Evolutionary conservation across 2,113 vertebrate species (phyloP).

Genomic region (Orientallactaga bullata): DNA sequence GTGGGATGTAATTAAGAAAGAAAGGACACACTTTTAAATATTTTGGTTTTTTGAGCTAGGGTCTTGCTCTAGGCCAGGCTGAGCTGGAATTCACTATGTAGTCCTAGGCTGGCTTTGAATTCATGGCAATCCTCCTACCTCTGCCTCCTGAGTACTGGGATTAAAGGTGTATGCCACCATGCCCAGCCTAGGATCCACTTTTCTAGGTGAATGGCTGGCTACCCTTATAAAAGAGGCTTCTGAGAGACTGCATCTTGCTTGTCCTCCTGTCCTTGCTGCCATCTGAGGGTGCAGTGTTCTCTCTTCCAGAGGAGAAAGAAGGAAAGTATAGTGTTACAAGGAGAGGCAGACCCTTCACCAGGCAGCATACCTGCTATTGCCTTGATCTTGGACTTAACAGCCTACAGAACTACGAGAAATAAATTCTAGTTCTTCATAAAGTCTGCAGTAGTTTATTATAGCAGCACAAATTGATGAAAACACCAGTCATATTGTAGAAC

Average conservation of each 20-base stretch:
- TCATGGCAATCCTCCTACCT: too few relatives aligned
- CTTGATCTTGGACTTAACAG: not conserved
- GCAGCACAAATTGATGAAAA: not conserved
- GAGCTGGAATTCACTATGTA: too few relatives aligned
- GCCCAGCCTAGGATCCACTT: not conserved
- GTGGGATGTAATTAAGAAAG: not conserved
- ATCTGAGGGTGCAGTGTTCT: not conserved
- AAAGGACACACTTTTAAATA: too few relatives aligned
- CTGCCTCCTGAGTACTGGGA: too few relatives aligned
- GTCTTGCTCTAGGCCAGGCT: too few relatives aligned
- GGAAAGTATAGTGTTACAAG: not conserved
- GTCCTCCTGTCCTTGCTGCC: not conserved
- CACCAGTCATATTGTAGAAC: not conserved
- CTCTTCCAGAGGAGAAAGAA: not conserved
- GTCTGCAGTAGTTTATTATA: not conserved
- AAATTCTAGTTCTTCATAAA: not conserved
- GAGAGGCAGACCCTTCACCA: not conserved
- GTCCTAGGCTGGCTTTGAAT: too few relatives aligned
- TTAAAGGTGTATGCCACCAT: too few relatives aligned
- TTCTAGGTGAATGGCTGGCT: not conserved
- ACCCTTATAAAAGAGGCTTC: not conserved
- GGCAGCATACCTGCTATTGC: not conserved
- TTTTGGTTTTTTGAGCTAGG: too few relatives aligned
- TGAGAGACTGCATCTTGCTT: not conserved
- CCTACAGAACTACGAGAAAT: not conserved